Conservation (phyloP, 1,140 invertebrate genomes). For the Ceratosolen solmsi region DNA sequence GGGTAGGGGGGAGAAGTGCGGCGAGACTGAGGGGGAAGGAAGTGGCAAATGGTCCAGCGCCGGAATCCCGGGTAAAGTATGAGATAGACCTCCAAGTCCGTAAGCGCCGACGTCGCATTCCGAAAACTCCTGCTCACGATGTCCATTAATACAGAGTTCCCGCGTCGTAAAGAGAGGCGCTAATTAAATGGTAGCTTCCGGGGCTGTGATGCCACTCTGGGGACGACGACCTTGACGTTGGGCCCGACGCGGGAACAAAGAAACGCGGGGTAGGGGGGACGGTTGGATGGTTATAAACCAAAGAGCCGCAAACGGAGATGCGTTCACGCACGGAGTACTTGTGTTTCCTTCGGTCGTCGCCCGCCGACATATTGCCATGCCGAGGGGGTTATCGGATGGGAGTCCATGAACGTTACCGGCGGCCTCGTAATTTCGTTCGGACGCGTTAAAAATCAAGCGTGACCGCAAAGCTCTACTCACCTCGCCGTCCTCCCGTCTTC, state of each 20-base stretch:
- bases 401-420: neutral
- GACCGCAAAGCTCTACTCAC: conserved; percentile 4
- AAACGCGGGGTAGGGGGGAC: neutral
- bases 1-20: neutral
- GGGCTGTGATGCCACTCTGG: neutral
- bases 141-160: neutral
- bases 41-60: neutral
- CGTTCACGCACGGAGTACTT: neutral
- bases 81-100: no score
- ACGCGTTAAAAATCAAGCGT: neutral
- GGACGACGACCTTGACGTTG: neutral
- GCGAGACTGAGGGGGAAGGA: neutral
- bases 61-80: no score
- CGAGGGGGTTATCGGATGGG: neutral
- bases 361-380: conserved; percentile 13
- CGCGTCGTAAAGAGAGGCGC: neutral
- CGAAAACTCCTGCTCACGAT: neutral
- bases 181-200: neutral
- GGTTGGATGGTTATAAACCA: neutral
- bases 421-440: neutral
- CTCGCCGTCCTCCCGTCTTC: neutral
- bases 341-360: neutral
- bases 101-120: neutral
- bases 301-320: neutral
- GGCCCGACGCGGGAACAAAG: neutral